Conservation (phyloP, 2,888 invertebrate genomes). For the Norana najaformis region DNA sequence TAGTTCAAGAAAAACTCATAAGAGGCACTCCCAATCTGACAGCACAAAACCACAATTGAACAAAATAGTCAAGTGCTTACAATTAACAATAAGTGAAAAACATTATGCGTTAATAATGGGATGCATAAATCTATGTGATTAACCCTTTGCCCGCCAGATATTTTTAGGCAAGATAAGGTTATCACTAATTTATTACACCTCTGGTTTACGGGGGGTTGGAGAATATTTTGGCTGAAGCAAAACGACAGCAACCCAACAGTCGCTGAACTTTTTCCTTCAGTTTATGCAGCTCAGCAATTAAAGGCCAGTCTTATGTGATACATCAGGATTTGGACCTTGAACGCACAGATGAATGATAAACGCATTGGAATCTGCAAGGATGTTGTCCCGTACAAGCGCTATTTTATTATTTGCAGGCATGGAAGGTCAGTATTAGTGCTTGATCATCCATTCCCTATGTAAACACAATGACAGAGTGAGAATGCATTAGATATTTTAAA, state of each 20-base stretch:
- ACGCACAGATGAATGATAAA: background rate
- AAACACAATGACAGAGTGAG: background rate
- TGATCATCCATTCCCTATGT: background rate
- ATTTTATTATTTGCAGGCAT: background rate
- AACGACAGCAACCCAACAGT: background rate
- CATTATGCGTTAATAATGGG: too few relatives aligned
- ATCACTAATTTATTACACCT: background rate
- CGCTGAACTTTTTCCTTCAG: background rate
- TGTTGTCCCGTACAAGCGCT: background rate
- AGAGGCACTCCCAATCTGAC: too few relatives aligned
- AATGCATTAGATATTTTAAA: background rate
- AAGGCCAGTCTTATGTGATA: background rate
- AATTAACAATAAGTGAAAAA: too few relatives aligned
- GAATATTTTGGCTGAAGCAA: background rate
- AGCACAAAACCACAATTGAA: too few relatives aligned
- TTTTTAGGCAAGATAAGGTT: background rate
- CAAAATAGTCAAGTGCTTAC: too few relatives aligned
- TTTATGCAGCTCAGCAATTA: background rate
- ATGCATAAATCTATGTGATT: too few relatives aligned
- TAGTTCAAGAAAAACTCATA: too few relatives aligned
- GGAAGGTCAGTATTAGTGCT: background rate
- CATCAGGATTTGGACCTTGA: background rate
- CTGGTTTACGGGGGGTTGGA: background rate
- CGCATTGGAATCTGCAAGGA: background rate
- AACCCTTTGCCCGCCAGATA: too few relatives aligned